phyloP scores from a whole-genome alignment of 2,888 invertebrate species.

The Eupithecia inturbata region DNA sequence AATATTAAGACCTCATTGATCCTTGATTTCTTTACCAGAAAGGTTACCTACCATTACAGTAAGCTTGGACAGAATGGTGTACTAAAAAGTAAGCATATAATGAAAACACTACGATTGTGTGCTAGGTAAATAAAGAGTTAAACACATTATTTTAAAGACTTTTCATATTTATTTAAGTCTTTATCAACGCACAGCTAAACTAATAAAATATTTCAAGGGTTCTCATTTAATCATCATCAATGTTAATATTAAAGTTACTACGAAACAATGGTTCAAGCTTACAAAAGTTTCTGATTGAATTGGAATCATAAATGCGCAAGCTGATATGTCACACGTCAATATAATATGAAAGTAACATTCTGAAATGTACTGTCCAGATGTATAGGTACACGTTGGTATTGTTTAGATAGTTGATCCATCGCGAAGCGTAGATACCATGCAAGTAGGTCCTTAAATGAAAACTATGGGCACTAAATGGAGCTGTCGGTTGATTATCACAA shows the following conservation, averaged over 20 bases:
- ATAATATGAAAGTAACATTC: neutral
- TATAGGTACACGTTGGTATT: neutral
- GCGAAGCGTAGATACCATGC: slow-evolving; percentile 21
- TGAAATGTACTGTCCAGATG: neutral
- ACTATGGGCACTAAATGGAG: slow-evolving; percentile 4
- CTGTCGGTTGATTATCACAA: slow-evolving; percentile 25
- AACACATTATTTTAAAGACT: neutral
- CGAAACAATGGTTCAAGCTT: no score
- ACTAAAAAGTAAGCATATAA: no score
- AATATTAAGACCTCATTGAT: no score
- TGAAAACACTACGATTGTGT: neutral
- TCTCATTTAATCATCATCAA: neutral
- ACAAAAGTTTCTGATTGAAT: neutral
- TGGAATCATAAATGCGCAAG: slow-evolving; percentile 3
- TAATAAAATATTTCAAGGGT: neutral
- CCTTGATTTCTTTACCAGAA: no score
- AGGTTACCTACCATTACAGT: neutral
- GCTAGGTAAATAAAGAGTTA: neutral
- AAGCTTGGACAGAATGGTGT: neutral
- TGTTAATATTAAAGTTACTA: no score
- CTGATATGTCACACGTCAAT: neutral
- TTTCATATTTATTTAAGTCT: neutral
- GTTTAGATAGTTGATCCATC: slow-evolving; percentile 7
- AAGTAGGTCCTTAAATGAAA: neutral
- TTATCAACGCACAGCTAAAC: neutral